phyloP scores from a whole-genome alignment of 2,113 vertebrate species.

The Thamnaconus septentrionalis region DNA sequence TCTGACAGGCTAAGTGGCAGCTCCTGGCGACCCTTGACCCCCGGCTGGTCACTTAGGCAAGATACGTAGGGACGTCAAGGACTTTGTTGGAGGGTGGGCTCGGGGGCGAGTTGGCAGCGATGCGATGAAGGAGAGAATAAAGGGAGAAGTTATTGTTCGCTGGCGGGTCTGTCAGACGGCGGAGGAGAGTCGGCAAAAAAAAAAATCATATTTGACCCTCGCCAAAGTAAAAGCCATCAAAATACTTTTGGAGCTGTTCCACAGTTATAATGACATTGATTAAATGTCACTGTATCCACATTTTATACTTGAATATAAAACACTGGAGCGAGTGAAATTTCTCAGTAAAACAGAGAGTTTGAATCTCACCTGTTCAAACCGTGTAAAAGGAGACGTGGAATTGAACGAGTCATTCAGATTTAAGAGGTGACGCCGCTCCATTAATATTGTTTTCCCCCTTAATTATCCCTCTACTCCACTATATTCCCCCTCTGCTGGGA shows the following conservation, averaged over 20 bases:
- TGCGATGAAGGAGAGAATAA: conserved; percentile 51
- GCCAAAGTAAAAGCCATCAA: too few species aligned
- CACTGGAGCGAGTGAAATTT: neutral
- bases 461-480: neutral
- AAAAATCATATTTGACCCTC: too few species aligned
- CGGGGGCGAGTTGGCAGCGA: conserved; percentile 36
- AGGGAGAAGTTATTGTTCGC: conserved; percentile 41
- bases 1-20: conserved; percentile 78
- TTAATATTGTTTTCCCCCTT: neutral
- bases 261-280: too few species aligned
- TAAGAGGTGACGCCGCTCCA: neutral
- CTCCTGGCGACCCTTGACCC: conserved; percentile 66
- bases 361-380: neutral
- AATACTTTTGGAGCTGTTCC: too few species aligned
- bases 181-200: conserved; percentile 2
- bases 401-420: neutral
- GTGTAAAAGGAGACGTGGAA: too few species aligned
- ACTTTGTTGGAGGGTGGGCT: conserved; percentile 42
- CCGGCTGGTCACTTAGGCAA: conserved; percentile 76
- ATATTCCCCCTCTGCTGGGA: neutral
- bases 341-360: neutral
- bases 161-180: conserved; percentile 35
- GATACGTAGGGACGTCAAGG: conserved; percentile 73
- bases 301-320: too few species aligned
- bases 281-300: too few species aligned